phyloP scores from a whole-genome alignment of 2,113 vertebrate species.

The Passer domesticus region DNA sequence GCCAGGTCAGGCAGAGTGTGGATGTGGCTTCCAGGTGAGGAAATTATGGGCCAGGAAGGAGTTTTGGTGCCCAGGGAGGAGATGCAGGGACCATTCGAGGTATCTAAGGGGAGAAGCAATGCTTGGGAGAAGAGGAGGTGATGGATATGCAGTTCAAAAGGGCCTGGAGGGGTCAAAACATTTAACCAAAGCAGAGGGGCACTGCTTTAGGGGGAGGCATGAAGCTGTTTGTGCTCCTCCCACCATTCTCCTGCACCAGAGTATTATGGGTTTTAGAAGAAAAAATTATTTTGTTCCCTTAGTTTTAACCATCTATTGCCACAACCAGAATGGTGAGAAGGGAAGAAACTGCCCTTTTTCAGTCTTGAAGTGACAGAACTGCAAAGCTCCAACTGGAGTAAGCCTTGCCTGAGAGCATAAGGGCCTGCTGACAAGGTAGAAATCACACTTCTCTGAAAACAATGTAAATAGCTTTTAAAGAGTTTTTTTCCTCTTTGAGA shows the following conservation, averaged over 20 bases:
- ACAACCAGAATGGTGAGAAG: not conserved
- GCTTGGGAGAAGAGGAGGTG: not conserved
- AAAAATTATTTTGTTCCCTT: not conserved
- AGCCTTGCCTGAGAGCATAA: not conserved
- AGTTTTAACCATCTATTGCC: not conserved
- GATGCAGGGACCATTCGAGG: accelerated
- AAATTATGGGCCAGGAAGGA: not conserved
- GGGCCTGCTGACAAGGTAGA: not conserved
- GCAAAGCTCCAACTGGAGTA: not conserved
- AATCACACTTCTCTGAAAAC: not conserved
- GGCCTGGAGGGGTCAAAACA: not conserved
- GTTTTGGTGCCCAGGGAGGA: not conserved
- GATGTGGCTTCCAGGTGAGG: not conserved
- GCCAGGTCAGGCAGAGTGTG: not conserved
- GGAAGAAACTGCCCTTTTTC: not conserved
- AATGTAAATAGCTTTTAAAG: not conserved
- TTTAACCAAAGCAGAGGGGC: not conserved
- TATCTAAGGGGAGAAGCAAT: not conserved
- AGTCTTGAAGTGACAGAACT: not conserved
- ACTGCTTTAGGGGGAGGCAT: not conserved
- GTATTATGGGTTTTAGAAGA: not conserved
- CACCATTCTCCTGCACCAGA: not conserved
- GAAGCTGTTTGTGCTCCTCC: not conserved
- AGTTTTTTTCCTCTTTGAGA: not conserved
- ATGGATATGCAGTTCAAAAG: not conserved